A percentile compares a stretch with the other conserved stretches of the same genome.
Conservation (phyloP, 1,140 invertebrate species). For the Acarapis woodi region DNA sequence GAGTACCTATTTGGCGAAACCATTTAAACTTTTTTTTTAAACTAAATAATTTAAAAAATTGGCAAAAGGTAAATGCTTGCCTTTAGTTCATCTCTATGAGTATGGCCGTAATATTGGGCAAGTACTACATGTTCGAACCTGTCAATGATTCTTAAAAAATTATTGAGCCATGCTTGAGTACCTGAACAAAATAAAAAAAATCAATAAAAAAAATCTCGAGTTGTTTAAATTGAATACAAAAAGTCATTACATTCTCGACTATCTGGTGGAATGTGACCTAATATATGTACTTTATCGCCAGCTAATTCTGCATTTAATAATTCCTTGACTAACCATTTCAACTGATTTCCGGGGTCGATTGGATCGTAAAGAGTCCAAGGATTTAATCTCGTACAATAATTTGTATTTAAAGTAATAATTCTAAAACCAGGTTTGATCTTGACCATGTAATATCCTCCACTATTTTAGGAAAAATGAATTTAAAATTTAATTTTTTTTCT, state of each 20-base stretch:
- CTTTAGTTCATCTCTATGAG: slow-evolving; percentile 76
- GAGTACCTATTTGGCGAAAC: no score
- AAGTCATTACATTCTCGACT: slow-evolving; percentile 66
- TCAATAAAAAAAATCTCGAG: no score
- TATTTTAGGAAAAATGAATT: slow-evolving; percentile 11
- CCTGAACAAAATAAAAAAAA: no score
- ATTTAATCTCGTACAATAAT: slow-evolving; percentile 81
- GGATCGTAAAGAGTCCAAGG: slow-evolving; percentile 29
- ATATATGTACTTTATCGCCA: slow-evolving; percentile 79
- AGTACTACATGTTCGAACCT: slow-evolving; percentile 59
- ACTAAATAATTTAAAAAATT: no score
- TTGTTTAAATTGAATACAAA: no score
- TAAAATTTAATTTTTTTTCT: not conserved
- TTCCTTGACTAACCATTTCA: slow-evolving; percentile 83
- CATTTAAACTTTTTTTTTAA: no score
- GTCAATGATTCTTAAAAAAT: slow-evolving; percentile 65
- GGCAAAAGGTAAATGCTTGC: no score
- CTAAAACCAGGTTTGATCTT: slow-evolving; percentile 56
- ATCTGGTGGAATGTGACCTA: slow-evolving; percentile 92
- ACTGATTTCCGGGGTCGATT: slow-evolving; percentile 72
- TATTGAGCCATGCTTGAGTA: slow-evolving; percentile 67
- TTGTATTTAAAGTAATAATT: slow-evolving; percentile 68
- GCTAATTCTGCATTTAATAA: slow-evolving; percentile 71
- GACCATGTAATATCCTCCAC: slow-evolving; percentile 67
- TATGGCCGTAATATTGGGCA: slow-evolving; percentile 83